Evolutionary conservation across 2,888 invertebrate species (phyloP), one percentile per base, ranked within the genome.

Genomic region (Agelastica alni): DNA sequence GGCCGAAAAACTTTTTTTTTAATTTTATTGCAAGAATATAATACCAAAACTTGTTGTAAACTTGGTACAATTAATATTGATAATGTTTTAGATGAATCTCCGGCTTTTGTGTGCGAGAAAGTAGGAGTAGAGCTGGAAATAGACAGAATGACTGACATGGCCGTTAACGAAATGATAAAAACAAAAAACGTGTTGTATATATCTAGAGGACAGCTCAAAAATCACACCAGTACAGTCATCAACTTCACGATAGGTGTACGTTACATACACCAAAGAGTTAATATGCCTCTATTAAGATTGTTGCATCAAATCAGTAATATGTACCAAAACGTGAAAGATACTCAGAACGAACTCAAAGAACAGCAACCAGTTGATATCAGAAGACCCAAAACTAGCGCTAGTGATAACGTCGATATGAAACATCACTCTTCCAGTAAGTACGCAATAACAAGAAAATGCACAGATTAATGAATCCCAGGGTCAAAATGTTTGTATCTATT

Each of bases 321-420:
- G 95, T 95, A 96, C 77, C 94, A 95, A 77, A 96, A 96, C 75
- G 94, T 96, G 1, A 93, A 94, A 72, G 94, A 96, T 72, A 96
- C 96, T 0, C 93, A 94, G 72, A 87, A 88, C 65, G 96, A 96
- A 70, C 80, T 96, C 54, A 87, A 91, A 63, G 89, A 89, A 64
- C 88, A 90, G 62, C 84, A 81, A 44, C 66, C 81, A 0, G 71
- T 72, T 1, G 76, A 76, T 69, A 75, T 73, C 61, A 73, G 72
- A 57, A 72, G 68, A 67, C 69, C 75, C 2, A 77, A 77, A 64
- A 76, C 75, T 0, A 75, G 77, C 43, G 69, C 70, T 2, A 75
- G 75, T 54, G 75, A 76, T 60, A 77, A 78, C 14, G 70, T 76
- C 1, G 78, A 79, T 37, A 77, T 80, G 13, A 85, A 86, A 65